These are phyloP conservation scores for Tyrophagus putrescentiae DNA, from an alignment of 1,140 invertebrate genomes.

Conservation along the genomic window DNA sequence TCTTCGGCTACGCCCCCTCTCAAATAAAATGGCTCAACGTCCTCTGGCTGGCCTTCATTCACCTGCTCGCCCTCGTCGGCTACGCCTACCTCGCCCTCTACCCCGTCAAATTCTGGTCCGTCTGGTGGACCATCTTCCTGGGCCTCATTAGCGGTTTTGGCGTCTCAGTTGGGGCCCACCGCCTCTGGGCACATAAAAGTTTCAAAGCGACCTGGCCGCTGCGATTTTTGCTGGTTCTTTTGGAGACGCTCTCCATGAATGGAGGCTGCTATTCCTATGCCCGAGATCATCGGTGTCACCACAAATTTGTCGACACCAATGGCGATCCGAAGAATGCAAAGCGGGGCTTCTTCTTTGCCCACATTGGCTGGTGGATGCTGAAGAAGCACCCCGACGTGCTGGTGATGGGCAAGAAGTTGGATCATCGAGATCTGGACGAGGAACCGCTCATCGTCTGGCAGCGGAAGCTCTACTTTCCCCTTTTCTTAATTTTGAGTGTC, in stretches of 20 bases:
- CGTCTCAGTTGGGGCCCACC: conserved; percentile 27
- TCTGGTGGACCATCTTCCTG: neutral
- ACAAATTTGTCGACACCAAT: conserved; percentile 64
- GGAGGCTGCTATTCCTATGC: conserved; percentile 21
- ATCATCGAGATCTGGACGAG: conserved; percentile 17
- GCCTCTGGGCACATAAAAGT: conserved; percentile 26
- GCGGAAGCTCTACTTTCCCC: conserved; percentile 43
- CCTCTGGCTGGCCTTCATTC: neutral
- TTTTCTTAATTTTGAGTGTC: conserved; percentile 70
- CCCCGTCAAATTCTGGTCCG: conserved; percentile 14
- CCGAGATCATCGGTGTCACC: conserved; percentile 61
- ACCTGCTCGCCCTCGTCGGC: neutral
- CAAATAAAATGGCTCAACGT: conserved; percentile 19
- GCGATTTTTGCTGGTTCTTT: conserved; percentile 28
- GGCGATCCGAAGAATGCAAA: conserved; percentile 66
- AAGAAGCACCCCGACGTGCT: conserved; percentile 26
- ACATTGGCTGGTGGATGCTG: conserved; percentile 27
- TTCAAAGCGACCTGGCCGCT: conserved; percentile 27
- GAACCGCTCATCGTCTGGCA: conserved; percentile 26
- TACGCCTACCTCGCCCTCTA: neutral
- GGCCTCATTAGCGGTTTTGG: conserved; percentile 4
- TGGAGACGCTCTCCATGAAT: conserved; percentile 36
- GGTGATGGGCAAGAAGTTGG: conserved; percentile 14
- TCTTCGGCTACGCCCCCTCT: conserved; percentile 7
- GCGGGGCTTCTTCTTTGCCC: conserved; percentile 41